A percentile compares a stretch with the other conserved stretches of the same genome.
Evolutionary conservation across 2,888 invertebrate species (phyloP).

Genomic region (Elegia similella): DNA sequence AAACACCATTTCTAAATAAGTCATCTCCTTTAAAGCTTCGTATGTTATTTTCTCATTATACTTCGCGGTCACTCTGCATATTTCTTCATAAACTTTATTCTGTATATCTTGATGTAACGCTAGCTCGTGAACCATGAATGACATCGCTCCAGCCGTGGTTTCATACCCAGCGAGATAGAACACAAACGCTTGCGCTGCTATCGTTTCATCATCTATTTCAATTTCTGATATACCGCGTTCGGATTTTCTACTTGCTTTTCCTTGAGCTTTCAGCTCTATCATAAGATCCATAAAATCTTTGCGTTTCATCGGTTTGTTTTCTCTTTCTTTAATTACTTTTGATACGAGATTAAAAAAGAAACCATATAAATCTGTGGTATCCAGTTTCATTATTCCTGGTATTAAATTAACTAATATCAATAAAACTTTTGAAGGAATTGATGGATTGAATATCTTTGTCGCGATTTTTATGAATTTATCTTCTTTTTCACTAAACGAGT

Average conservation of each 20-base stretch:
- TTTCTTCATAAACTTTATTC: constrained; percentile 28
- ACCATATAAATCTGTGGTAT: constrained; percentile 27
- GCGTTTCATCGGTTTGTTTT: constrained; percentile 35
- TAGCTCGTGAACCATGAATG: constrained; percentile 31
- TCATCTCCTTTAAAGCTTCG: constrained; percentile 45
- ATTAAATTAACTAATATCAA: constrained; percentile 30
- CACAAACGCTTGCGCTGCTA: constrained; percentile 43
- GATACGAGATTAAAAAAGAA: constrained; percentile 33
- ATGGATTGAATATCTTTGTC: constrained; percentile 27
- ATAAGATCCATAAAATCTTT: constrained; percentile 50
- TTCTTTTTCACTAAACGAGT: constrained; percentile 36
- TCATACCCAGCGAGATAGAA: constrained; percentile 60
- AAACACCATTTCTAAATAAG: constrained; percentile 33
- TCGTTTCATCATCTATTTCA: constrained; percentile 38
- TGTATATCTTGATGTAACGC: constrained; percentile 31
- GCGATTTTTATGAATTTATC: constrained; percentile 37
- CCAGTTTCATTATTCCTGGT: constrained; percentile 30
- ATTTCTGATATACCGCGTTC: constrained; percentile 36
- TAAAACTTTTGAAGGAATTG: constrained; percentile 17
- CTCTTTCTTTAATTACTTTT: constrained; percentile 35
- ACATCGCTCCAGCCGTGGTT: constrained; percentile 51
- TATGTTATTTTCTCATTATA: constrained; percentile 28
- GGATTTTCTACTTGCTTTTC: constrained; percentile 29
- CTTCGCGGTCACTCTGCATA: constrained; percentile 25
- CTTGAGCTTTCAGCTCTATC: constrained; percentile 42